Evolutionary conservation across 1,140 invertebrate species (phyloP), one percentile per base, ranked within the genome.

Genomic region (Vollenhovia emeryi): DNA sequence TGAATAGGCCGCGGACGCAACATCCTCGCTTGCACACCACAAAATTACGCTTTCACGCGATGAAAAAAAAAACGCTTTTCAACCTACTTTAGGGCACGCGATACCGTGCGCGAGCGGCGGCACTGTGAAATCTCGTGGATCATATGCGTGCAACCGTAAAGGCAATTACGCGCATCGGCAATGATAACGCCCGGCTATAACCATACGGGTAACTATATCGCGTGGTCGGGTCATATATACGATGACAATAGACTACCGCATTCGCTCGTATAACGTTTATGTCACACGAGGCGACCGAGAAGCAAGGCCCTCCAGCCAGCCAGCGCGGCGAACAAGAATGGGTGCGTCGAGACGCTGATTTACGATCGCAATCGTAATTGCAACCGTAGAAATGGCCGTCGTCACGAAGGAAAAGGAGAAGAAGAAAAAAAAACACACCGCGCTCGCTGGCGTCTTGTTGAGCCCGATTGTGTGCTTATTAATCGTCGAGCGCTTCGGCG

Each of bases 141-240:
- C 33, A 64, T n/a, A n/a, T 40, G 79, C 87, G 79, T 88, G 86
- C 85, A 87, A 84, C 86, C 68, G 64, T 87, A 66, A 73, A 85
- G 74, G 83, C 86, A 89, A 88, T 88, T 89, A 89, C 86, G 68
- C 68, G 74, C 83, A 36, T 52, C 52, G 69, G 52, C 83, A 88
- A 89, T 89, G 87, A 88, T 85, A 88, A 88, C 85, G 74, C 87
- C 52, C 75, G 62, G 55, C 74, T 80, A 83, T 89, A 88, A 88
- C 83, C 76, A 88, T 84, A 83, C 59, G 75, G 87, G 43, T 82
- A 89, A 89, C 86, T 89, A 89, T 88, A 88, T 89, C 86, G 86
- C 69, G 74, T n/a, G 11, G 57, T 50, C 52, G 3, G 74, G 76
- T 71, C 33, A 62, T 79, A 86, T 82, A 87, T 86, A 82, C 48